Evolutionary conservation across 2,797 vertebrate species (phyloP).

Genomic region (Halcyon leucocephala): DNA sequence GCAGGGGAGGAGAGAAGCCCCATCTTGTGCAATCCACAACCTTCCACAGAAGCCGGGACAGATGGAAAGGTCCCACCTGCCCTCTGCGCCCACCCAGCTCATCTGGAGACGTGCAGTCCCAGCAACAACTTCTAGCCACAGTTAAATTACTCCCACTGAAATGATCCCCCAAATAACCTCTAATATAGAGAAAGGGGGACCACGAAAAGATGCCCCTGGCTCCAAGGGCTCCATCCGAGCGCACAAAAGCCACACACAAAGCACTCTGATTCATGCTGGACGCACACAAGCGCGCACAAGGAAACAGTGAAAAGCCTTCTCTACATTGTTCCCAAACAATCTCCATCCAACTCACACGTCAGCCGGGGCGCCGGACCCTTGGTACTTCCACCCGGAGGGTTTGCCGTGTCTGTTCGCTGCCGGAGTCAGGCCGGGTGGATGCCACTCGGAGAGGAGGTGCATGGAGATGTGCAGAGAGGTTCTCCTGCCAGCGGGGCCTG

Average conservation of each 20-base stretch:
- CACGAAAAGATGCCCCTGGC: background rate
- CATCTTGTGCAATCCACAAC: background rate
- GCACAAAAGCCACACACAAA: background rate
- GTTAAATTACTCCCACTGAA: background rate
- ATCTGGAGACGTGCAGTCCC: background rate
- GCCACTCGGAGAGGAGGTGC: background rate
- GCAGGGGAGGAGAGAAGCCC: background rate
- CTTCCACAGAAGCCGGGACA: background rate
- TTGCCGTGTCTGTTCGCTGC: background rate
- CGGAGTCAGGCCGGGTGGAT: fast-evolving
- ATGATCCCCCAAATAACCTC: background rate
- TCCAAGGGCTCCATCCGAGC: background rate
- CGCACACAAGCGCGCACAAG: background rate
- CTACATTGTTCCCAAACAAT: slow-evolving; percentile 6
- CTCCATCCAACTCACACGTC: background rate
- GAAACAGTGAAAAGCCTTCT: background rate
- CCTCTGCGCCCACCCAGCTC: fast-evolving
- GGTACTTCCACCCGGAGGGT: slow-evolving; percentile 48
- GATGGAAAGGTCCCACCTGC: background rate
- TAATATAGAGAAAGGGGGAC: background rate
- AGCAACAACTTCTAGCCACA: background rate
- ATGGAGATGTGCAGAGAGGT: background rate
- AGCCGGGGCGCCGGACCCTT: background rate
- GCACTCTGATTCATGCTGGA: background rate
- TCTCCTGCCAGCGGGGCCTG: background rate